Evolutionary conservation across 2,888 invertebrate species (phyloP).

Genomic region (Siphlonurus alternatus): DNA sequence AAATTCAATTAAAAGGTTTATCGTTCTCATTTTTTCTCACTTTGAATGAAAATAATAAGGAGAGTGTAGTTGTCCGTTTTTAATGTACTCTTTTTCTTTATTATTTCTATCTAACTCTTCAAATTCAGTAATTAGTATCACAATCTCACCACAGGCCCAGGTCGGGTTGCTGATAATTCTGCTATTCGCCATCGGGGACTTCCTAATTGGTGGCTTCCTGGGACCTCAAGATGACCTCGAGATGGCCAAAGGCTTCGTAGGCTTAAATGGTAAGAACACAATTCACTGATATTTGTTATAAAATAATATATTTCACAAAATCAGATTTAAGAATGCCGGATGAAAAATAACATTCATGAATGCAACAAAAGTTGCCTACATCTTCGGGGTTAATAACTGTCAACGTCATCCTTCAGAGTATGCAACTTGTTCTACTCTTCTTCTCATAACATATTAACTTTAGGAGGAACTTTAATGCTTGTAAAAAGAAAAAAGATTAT

Average conservation of each 20-base stretch:
- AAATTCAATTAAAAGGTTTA: background rate
- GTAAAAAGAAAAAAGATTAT: background rate
- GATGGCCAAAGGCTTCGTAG: conserved; percentile 67
- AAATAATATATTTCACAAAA: too few species aligned
- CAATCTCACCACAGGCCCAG: conserved; percentile 49
- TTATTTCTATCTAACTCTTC: background rate
- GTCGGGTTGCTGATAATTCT: conserved; percentile 67
- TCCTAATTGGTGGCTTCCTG: conserved; percentile 69
- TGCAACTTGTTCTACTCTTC: background rate
- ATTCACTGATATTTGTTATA: too few species aligned
- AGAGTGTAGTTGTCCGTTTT: background rate
- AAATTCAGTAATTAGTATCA: background rate
- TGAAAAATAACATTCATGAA: too few species aligned
- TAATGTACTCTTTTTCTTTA: background rate
- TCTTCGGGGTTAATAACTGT: too few species aligned
- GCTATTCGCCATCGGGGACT: conserved; percentile 70
- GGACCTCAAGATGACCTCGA: conserved; percentile 57
- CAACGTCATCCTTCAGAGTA: background rate
- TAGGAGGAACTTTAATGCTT: background rate
- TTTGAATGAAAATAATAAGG: background rate
- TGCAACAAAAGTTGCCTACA: too few species aligned
- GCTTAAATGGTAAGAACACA: conserved; percentile 58
- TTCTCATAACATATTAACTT: background rate
- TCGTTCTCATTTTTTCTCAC: background rate
- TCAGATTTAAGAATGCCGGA: too few species aligned